These are phyloP conservation scores for Alsophila aescularia DNA, from an alignment of 2,888 invertebrate genomes.

Conservation along the genomic window DNA sequence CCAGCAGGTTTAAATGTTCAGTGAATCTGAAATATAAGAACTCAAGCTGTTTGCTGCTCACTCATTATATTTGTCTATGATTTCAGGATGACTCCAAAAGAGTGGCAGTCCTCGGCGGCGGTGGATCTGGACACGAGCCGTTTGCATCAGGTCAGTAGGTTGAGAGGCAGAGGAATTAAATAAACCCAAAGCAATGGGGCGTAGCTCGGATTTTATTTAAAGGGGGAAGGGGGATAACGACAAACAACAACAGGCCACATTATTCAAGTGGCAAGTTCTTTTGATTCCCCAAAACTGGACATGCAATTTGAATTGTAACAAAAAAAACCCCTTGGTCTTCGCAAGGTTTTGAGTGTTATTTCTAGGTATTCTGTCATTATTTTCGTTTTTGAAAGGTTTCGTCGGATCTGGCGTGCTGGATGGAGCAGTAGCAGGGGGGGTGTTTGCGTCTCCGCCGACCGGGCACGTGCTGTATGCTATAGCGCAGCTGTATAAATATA, in stretches of 20 bases:
- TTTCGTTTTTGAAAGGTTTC: constrained; percentile 78
- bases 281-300: no score
- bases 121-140: constrained; percentile 94
- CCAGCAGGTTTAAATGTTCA: no score
- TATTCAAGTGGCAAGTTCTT: no score
- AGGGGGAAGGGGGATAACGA: no score
- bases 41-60: background rate
- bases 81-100: constrained; percentile 66
- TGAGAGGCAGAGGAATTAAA: no score
- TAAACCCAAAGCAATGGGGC: no score
- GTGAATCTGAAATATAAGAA: no score
- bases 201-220: no score
- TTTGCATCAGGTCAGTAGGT: constrained; percentile 71
- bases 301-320: no score
- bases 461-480: constrained; percentile 87
- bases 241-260: no score
- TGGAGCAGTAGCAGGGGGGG: constrained; percentile 89
- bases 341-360: no score
- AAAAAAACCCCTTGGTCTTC: no score
- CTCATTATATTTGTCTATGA: background rate
- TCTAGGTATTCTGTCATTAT: background rate
- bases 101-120: constrained; percentile 88
- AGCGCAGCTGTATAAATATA: constrained; percentile 81
- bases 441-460: constrained; percentile 92
- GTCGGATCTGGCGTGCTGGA: constrained; percentile 93